phyloP scores from a whole-genome alignment of 2,113 vertebrate genomes.

The Phylloscopus whistleri region DNA sequence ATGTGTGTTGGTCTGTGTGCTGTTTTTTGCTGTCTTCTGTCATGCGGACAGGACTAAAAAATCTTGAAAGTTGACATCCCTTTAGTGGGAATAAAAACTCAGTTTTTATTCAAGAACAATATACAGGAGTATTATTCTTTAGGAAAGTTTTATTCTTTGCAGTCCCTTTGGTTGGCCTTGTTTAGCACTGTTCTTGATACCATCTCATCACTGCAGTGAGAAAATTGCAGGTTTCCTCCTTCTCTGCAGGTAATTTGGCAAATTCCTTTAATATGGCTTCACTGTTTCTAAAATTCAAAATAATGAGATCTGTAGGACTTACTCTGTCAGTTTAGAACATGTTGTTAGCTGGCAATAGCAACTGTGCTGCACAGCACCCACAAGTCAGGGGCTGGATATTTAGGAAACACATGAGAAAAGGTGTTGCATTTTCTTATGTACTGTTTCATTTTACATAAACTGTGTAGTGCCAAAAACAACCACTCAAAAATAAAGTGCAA shows the following conservation, averaged over 20 bases:
- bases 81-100: not conserved
- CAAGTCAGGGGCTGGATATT: constrained; percentile 23
- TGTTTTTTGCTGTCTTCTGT: not conserved
- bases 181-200: not conserved
- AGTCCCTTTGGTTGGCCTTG: not conserved
- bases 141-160: not conserved
- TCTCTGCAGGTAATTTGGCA: not conserved
- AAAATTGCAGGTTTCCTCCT: not conserved
- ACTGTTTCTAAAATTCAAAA: not conserved
- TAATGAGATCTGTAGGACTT: not conserved
- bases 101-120: not conserved
- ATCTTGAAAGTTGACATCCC: not conserved
- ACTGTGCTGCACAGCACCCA: not conserved
- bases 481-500: not conserved
- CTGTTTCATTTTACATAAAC: constrained; percentile 6
- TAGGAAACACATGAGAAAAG: constrained; percentile 35
- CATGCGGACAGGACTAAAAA: not conserved
- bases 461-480: not conserved
- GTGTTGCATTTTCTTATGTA: constrained; percentile 21
- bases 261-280: not conserved
- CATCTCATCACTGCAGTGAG: not conserved
- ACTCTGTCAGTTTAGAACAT: not conserved
- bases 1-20: not conserved
- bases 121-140: not conserved
- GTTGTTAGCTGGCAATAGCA: not conserved